Percentiles rank a stretch among this genome's conserved stretches.
Evolutionary conservation across 2,113 vertebrate genomes (phyloP).

Genomic region (Aplodontia rufa): DNA sequence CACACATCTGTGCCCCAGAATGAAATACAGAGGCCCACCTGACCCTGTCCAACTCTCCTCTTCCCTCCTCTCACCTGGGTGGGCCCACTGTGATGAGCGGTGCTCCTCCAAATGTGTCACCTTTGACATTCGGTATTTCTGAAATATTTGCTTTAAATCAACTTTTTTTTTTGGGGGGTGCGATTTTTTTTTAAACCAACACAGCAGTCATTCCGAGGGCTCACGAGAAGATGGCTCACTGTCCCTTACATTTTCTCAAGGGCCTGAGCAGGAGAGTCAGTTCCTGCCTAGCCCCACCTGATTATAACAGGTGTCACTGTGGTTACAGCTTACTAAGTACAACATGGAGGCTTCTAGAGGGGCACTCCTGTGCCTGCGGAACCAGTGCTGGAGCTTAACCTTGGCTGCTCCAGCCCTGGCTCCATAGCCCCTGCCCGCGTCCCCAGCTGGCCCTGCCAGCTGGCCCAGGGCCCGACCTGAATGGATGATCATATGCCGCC

Average conservation of each 20-base stretch:
- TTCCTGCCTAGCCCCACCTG: background rate
- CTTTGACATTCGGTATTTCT: background rate
- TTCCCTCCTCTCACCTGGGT: background rate
- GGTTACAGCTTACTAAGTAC: background rate
- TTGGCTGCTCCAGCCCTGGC: background rate
- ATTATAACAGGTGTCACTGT: background rate
- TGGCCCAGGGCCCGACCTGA: slow-evolving; percentile 83
- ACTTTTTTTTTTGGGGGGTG: background rate
- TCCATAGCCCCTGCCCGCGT: background rate
- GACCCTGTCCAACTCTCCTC: background rate
- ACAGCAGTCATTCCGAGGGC: no score
- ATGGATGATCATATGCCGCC: slow-evolving; percentile 96
- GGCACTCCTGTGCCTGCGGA: background rate
- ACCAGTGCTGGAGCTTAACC: background rate
- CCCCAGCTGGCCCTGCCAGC: background rate
- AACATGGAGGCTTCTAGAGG: background rate
- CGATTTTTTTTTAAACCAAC: no score
- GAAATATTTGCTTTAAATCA: background rate
- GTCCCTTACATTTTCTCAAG: background rate
- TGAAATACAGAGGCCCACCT: background rate
- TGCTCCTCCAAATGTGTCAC: no score
- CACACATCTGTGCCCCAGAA: background rate
- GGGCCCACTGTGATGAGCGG: no score
- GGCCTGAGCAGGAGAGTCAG: no score
- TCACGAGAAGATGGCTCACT: background rate